Evolutionary conservation across 1,140 invertebrate species (phyloP), one percentile per base, ranked within the genome.

Genomic region (Drosophila parvula): DNA sequence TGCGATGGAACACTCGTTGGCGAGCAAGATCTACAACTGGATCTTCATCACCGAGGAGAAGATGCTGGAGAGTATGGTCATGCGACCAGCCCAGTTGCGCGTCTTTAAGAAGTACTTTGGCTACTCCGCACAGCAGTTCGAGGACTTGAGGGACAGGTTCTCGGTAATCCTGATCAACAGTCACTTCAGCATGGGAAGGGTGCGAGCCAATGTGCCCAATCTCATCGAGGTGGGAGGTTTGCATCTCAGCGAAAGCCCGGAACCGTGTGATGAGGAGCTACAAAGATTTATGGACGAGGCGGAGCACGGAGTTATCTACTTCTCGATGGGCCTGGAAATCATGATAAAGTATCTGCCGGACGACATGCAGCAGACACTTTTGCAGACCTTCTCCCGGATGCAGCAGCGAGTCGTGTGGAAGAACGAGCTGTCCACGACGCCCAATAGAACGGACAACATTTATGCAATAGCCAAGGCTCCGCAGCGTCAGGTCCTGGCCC

Each of bases 291-390:
- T 95, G 38, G 93, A 95, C 73, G 90, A 93, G 34, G 93, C 94
- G 3, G 90, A 85, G 16, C 51, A 94, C 14, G 94, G 94, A 3
- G 93, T 93, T 0, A 90, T 95, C 10, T 95, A 94, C 44, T 94
- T 95, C 38, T 95, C 93, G 62, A 92, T 95, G 40, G 95, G 95
- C 0, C 93, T 94, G 0, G 94, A 94, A 80, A 79, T 95, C 0
- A 85, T 93, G 65, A 92, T 92, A 38, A 90, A 91, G 10, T 93
- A 92, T 30, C 79, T 95, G 68, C 92, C 93, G 0, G 34, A 74
- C 1, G 91, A 93, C 0, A 93, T 93, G 53, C 88, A 73, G 73
- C 92, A 48, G 41, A 60, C 51, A n/a, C 41, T 88, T 8, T 12
- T 64, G n/a, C 18, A 55, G 44, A 40, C 62, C 2, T 80, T 86